Evolutionary conservation across 1,140 invertebrate genomes (phyloP).

Genomic region (Drosophila varians): DNA sequence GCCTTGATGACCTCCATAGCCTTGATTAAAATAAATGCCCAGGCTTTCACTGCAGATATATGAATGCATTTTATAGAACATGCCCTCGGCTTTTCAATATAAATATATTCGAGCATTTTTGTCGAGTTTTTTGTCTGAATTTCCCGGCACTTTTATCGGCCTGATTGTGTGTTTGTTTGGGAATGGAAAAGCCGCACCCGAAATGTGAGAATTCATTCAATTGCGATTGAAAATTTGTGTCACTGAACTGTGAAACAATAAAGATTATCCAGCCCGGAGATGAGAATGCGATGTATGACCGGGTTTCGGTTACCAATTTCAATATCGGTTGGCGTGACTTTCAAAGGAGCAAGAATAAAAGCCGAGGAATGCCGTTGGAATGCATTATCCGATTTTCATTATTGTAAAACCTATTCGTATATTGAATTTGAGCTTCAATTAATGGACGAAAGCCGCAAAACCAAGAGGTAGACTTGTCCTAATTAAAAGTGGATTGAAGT

Average conservation of each 20-base stretch:
- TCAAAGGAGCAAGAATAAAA: not conserved
- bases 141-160: conserved; percentile 34
- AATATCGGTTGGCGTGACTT: conserved; percentile 32
- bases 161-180: conserved; percentile 8
- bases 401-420: not conserved
- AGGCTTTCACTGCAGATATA: conserved; percentile 8
- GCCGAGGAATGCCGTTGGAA: not conserved
- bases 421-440: not conserved
- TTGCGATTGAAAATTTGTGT: conserved; percentile 56
- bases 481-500: conserved; percentile 27
- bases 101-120: conserved; percentile 9
- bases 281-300: conserved; percentile 47
- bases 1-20: conserved; percentile 20
- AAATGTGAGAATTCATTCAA: conserved; percentile 52
- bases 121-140: not conserved
- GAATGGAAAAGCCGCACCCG: conserved; percentile 35
- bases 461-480: conserved; percentile 16
- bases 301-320: conserved; percentile 43
- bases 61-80: conserved; percentile 25
- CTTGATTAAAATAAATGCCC: conserved; percentile 30
- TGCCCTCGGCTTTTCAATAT: conserved; percentile 1
- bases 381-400: not conserved
- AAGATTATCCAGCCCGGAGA: conserved; percentile 51
- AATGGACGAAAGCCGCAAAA: conserved; percentile 18
- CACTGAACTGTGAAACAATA: conserved; percentile 57